Percentiles rank a stretch among this genome's conserved stretches.
Evolutionary conservation across 1,140 invertebrate species (phyloP).

Genomic region (Trachelipus rathkii): DNA sequence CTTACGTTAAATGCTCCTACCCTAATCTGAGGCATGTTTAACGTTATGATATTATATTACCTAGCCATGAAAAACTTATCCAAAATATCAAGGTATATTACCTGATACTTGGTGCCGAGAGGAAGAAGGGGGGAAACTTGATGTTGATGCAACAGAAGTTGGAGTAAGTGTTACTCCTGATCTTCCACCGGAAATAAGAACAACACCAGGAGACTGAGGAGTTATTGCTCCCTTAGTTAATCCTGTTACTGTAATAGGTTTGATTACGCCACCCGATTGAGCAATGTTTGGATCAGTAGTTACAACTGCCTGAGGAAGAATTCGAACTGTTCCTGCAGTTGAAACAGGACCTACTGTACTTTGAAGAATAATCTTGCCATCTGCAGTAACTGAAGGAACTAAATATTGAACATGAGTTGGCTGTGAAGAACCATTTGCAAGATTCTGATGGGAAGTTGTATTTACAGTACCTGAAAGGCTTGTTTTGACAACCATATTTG

Average conservation of each 20-base stretch:
- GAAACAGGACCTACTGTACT: constrained; percentile 36
- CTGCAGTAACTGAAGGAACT: constrained; percentile 39
- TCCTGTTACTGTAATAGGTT: constrained; percentile 34
- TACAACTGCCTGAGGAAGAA: constrained; percentile 37
- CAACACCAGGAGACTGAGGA: constrained; percentile 16
- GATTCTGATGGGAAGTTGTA: not conserved
- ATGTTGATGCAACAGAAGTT: constrained; percentile 17
- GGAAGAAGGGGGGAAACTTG: constrained; percentile 17
- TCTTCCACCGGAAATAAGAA: not conserved
- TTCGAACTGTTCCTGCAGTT: constrained; percentile 31
- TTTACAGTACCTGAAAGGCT: constrained; percentile 25
- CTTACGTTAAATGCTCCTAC: constrained; percentile 1
- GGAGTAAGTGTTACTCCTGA: constrained; percentile 18
- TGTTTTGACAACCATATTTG: constrained; percentile 41
- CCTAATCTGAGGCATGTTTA: not conserved
- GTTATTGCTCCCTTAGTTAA: constrained; percentile 22
- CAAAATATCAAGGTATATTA: constrained; percentile 2
- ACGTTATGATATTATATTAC: too few species aligned
- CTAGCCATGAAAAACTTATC: not conserved
- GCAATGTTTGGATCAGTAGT: constrained; percentile 20
- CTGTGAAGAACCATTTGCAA: not conserved
- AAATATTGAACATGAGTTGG: constrained; percentile 41
- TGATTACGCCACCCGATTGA: constrained; percentile 38
- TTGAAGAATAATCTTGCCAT: constrained; percentile 41
- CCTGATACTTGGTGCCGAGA: constrained; percentile 7